Conservation (phyloP, 2,888 invertebrate species). For the Caenorhabditis sp. region DNA sequence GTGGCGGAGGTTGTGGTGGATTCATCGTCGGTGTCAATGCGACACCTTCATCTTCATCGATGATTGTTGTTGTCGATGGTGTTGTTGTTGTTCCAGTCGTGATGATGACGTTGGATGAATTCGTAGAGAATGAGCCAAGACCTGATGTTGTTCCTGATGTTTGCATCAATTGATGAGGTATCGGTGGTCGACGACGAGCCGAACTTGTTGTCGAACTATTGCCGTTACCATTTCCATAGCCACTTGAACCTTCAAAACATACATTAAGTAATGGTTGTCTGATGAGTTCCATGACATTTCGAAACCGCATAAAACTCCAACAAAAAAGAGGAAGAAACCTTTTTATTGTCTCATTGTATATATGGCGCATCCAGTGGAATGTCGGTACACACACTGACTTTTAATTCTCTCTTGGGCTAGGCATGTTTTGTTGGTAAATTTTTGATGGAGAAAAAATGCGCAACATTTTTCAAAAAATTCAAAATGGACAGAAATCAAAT, state of each 20-base stretch:
- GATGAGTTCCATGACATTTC: too few relatives aligned
- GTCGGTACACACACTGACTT: too few relatives aligned
- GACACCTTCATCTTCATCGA: constrained; percentile 5
- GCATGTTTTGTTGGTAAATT: too few relatives aligned
- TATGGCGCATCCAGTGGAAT: too few relatives aligned
- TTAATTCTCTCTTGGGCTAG: too few relatives aligned
- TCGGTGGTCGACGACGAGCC: constrained; percentile 28
- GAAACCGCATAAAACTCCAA: too few relatives aligned
- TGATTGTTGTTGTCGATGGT: not conserved
- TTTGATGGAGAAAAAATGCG: too few relatives aligned
- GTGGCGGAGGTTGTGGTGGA: not conserved
- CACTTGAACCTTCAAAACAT: constrained; percentile 34
- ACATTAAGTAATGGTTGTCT: not conserved
- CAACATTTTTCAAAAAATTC: too few relatives aligned
- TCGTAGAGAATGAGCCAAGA: constrained; percentile 23
- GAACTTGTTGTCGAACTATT: constrained; percentile 30
- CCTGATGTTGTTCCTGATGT: constrained; percentile 27
- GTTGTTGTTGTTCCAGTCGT: constrained; percentile 14
- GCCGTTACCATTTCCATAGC: constrained; percentile 27
- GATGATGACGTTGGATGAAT: constrained; percentile 7
- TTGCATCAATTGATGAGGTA: constrained; percentile 35
- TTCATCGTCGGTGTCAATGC: not conserved
- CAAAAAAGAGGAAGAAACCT: too few relatives aligned
- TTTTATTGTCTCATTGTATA: too few relatives aligned
- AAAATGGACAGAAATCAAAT: too few relatives aligned